phyloP scores from a whole-genome alignment of 1,140 invertebrate genomes.

The Drosophila nasuta region DNA sequence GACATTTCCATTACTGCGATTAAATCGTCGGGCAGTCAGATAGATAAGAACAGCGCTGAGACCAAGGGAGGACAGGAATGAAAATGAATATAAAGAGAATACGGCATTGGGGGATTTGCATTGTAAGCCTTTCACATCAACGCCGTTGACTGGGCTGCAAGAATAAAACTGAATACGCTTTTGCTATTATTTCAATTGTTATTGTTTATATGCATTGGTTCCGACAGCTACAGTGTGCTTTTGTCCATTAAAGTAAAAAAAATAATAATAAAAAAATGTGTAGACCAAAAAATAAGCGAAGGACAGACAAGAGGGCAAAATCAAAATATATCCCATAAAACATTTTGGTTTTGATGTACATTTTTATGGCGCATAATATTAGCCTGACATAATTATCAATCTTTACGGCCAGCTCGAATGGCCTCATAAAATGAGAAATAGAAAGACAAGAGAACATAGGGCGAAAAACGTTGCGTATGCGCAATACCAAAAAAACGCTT shows the following conservation, averaged over 20 bases:
- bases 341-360: conserved; percentile 59
- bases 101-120: conserved; percentile 40
- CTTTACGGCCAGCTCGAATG: conserved; percentile 69
- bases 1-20: conserved; percentile 81
- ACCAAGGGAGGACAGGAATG: neutral
- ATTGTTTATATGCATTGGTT: conserved; percentile 80
- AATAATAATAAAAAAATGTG: conserved; percentile 16
- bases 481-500: conserved; percentile 27
- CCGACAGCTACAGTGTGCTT: neutral
- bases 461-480: conserved; percentile 33
- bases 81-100: conserved; percentile 22
- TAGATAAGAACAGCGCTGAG: neutral
- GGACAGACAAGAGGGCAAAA: conserved; percentile 1
- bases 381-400: conserved; percentile 79
- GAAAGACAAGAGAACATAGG: neutral
- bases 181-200: conserved; percentile 78
- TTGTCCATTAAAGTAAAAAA: conserved; percentile 39
- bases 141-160: conserved; percentile 25
- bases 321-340: conserved; percentile 50
- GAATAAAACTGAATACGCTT: conserved; percentile 48
- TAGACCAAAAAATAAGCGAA: neutral
- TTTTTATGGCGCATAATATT: conserved; percentile 77
- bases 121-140: conserved; percentile 38
- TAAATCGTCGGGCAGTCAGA: conserved; percentile 62
- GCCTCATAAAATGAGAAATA: conserved; percentile 62